Base-by-base conservation (phyloP, 2,113 vertebrate species). In the Erinaceus europaeus region DNA sequence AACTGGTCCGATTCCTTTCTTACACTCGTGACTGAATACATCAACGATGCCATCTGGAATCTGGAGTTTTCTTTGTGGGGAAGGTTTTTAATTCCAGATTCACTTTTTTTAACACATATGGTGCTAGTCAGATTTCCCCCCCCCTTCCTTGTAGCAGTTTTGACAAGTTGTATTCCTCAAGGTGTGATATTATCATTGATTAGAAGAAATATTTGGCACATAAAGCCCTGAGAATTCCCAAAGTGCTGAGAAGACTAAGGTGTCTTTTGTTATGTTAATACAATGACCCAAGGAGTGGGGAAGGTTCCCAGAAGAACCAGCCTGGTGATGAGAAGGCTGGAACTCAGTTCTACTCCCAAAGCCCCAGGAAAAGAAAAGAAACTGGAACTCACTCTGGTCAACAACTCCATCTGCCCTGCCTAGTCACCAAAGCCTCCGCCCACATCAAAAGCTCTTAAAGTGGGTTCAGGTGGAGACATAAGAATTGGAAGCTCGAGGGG, bases 141-240 rank as follows among this genome's bases (percentile, higher is more conserved):
- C 42, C 62, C 61, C 68, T n/a, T 68, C 53, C 36, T 79, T 80
- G 15, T 23, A 27, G 64, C 38, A 62, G 53, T 81, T 88, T 53
- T 62, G 62, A 29, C 52, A 15, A 89, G 53, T n/a, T 75, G n/a
- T 40, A 59, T 82, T 44, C 75, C 36, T 68, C 29, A 62, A 32
- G 21, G 17, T 73, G 46, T 64, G 57, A 72, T 53, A 53, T 2
- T 55, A n/a, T 44, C 34, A 88, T 53, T 64, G 29, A 53, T 12
- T 44, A 53, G 17, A 80, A 53, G 74, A 57, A n/a, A 64, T 73
- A 72, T 29, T 17, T 29, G n/a, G n/a, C 57, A 64, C 75, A 73
- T 72, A 73, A 88, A 80, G 61, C 57, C 57, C 46, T n/a, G n/a
- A 46, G 36, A 55, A 88, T 65, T 72, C 73, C 76, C 38, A 64